phyloP scores from a whole-genome alignment of 2,797 vertebrate species.

The Lophius americanus region DNA sequence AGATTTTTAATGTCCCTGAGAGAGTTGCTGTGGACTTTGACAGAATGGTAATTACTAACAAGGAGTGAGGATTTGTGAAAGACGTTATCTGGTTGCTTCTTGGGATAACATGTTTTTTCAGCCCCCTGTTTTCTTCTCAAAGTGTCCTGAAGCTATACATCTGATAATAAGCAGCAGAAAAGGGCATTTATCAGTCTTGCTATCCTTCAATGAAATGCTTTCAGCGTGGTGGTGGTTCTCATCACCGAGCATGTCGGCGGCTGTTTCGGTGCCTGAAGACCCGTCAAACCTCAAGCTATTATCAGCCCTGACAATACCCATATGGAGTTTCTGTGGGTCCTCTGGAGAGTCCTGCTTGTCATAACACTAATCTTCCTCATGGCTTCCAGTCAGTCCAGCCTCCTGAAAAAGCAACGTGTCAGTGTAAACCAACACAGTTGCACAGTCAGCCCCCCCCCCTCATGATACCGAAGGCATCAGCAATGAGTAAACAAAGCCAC shows the following conservation, averaged over 20 bases:
- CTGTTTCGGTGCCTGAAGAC: slow-evolving; percentile 18
- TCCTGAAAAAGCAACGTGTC: slow-evolving; percentile 44
- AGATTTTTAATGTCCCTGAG: no score
- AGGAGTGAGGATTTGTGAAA: no score
- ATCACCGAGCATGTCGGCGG: slow-evolving; percentile 23
- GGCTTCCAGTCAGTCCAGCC: slow-evolving; percentile 22
- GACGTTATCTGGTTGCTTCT: no score
- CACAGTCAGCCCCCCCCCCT: slow-evolving; percentile 28
- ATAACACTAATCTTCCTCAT: slow-evolving; percentile 19
- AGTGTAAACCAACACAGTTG: slow-evolving; percentile 34
- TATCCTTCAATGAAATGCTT: slow-evolving; percentile 18
- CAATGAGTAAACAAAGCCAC: slow-evolving; percentile 62
- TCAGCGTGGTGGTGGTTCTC: slow-evolving; percentile 31
- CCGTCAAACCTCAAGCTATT: slow-evolving; percentile 37
- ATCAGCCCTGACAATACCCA: slow-evolving; percentile 49
- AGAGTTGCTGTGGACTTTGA: no score
- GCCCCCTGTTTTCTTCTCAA: neutral
- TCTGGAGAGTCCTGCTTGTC: slow-evolving; percentile 27
- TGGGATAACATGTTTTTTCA: no score
- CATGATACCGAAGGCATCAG: slow-evolving; percentile 50
- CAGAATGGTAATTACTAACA: no score
- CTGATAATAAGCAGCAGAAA: slow-evolving; percentile 19
- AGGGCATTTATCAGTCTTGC: neutral
- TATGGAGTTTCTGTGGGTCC: slow-evolving; percentile 51
- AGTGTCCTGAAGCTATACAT: slow-evolving; percentile 6